Evolutionary conservation across 2,888 invertebrate species (phyloP).

Genomic region (Gerris lacustris): DNA sequence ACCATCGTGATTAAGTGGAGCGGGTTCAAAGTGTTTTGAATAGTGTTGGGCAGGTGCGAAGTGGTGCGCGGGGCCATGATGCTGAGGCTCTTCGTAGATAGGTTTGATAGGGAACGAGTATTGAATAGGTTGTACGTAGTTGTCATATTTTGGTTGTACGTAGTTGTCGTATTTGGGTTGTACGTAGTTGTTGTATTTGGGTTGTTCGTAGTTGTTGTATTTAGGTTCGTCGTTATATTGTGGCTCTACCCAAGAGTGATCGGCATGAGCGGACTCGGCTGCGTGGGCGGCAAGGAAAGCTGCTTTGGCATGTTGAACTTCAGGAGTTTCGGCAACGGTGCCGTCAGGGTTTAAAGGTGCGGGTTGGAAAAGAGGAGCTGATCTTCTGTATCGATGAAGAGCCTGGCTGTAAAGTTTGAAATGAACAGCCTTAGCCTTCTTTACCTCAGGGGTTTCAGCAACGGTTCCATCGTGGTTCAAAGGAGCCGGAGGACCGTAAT

Average conservation of each 20-base stretch:
- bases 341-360: not conserved
- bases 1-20: conserved; percentile 20
- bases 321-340: conserved; percentile 7
- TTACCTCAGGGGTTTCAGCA: conserved; percentile 37
- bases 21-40: conserved; percentile 2
- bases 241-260: conserved; percentile 7
- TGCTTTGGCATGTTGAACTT: conserved; percentile 4
- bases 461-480: conserved; percentile 19
- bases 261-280: not conserved
- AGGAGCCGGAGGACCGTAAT: conserved; percentile 30
- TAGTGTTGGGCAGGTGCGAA: not conserved
- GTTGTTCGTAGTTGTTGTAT: not conserved
- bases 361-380: not conserved
- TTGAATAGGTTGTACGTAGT: not conserved
- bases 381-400: conserved; percentile 13
- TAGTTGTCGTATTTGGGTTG: not conserved
- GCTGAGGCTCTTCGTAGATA: conserved; percentile 1
- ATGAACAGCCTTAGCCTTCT: conserved; percentile 38
- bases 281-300: not conserved
- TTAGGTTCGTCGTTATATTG: not conserved
- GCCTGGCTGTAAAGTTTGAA: conserved; percentile 23
- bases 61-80: not conserved
- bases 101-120: not conserved
- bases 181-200: not conserved
- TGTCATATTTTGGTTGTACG: not conserved